Base-by-base conservation (phyloP, 2,888 invertebrate genomes). In the Hololepta plana region DNA sequence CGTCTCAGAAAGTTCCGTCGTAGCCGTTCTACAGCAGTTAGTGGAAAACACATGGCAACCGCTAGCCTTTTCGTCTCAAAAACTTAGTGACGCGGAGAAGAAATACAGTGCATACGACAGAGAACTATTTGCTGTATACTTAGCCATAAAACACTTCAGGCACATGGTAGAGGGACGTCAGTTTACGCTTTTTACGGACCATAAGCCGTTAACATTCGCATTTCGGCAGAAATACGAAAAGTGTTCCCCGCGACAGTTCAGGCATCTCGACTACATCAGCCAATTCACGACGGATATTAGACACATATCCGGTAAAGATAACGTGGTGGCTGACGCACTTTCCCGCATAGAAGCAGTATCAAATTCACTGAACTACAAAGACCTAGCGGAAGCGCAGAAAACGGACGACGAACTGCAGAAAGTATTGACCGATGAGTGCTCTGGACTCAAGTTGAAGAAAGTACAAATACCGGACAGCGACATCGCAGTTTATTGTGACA, bases 31-130 rank as follows among this genome's bases (percentile, higher is more conserved):
- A 4, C 48, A 55, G 22, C 53, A 53, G 32, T 15, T 22, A 1
- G 31, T 34, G 3, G 26, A 38, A 3, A 28, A 33, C 4, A 4
- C 24, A 1, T 42, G 43, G 42, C 35, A 49, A 30, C 49, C 52
- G 0, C 24, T 53, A 3, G 45, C 43, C 1, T 54, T 52, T 27
- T 54, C 44, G 27, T 49, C 50, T 1, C 38, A 35, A 15, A 49
- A 45, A 25, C 33, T 54, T 1, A 40, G 30, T n/a, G 28, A 38
- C 4, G 29, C 47, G 0, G 44, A 56, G 31, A 24, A 12, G 44
- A 4, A 47, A 49, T 35, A 33, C 16, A 23, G 20, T 12, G 23
- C 26, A 12, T 33, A 31, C 14, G 33, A 29, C 12, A 14, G 32
- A 2, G 34, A 35, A 23, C 24, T 32, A 4, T 26, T 33, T 10